A percentile compares a stretch with the other conserved stretches of the same genome.
phyloP scores from a whole-genome alignment of 1,140 invertebrate species.

The Cherax quadricarinatus region DNA sequence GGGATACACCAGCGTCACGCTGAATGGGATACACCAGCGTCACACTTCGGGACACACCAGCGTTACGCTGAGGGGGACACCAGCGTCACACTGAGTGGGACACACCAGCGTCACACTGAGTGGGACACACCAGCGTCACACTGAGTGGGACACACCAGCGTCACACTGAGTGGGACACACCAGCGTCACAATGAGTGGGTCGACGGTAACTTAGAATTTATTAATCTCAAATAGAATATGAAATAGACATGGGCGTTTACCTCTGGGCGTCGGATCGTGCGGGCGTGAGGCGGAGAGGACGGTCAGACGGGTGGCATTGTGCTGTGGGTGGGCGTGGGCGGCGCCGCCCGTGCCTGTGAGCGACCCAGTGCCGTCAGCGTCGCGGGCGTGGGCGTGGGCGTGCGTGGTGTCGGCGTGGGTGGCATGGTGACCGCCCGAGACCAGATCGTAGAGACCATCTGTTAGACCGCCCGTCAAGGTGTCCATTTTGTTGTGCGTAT shows the following conservation, averaged over 20 bases:
- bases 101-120: no score
- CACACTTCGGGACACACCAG: no score
- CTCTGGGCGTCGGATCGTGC: slow-evolving; percentile 55
- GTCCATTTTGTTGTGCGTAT: slow-evolving; percentile 38
- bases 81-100: no score
- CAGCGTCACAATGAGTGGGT: no score
- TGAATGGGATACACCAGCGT: no score
- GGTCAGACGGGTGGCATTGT: slow-evolving; percentile 62
- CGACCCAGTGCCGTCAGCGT: slow-evolving; percentile 16
- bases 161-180: no score
- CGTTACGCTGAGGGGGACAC: no score
- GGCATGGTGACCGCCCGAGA: slow-evolving; percentile 38
- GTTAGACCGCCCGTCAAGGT: slow-evolving; percentile 53
- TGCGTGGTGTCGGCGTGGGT: slow-evolving; percentile 66
- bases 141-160: no score
- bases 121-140: no score
- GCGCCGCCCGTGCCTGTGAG: slow-evolving; percentile 10
- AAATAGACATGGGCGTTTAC: slow-evolving; percentile 17
- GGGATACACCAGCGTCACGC: no score
- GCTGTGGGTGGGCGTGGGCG: slow-evolving; percentile 57
- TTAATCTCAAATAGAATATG: no score
- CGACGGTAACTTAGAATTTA: no score
- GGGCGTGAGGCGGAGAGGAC: slow-evolving; percentile 56
- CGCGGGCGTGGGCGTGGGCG: slow-evolving; percentile 55
- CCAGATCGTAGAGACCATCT: slow-evolving; percentile 57